Base-by-base conservation (phyloP, 1,140 invertebrate genomes). In the Pseudomyrmex concolor region DNA sequence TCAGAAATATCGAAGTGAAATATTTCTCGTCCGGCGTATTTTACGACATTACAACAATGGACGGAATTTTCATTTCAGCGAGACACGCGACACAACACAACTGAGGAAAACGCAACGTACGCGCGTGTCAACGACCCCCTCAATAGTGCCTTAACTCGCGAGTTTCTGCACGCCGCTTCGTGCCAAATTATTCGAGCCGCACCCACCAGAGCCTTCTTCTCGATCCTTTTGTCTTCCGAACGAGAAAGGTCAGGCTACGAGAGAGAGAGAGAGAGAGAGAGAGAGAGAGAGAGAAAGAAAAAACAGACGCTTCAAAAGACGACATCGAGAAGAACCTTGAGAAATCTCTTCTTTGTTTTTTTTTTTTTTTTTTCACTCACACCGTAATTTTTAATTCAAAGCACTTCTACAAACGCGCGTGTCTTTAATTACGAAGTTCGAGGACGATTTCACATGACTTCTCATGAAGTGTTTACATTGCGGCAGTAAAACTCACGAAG, bases 131-230 rank as follows among this genome's bases (percentile, higher is more conserved):
- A 87, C 67, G 86, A 87, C 85, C 85, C 9, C 50, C 12, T 55
- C 51, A 25, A 51, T 48, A 22, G 76, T 17, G 63, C 19, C 22
- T 80, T 43, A 34, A 71, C 17, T n/a, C 63, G 45, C 57, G 66
- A 34, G 54, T 85, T 77, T 48, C 71, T 62, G 54, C 70, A 48
- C 50, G 50, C 12, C 15, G 45, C 68, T 57, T 73, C 83, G 86
- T 86, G 84, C 88, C 84, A 86, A 86, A 89, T 84, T 84, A 83
- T 89, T 85, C 82, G 84, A 60, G 70, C 85, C 84, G 84, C 85
- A 71, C 85, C 84, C 84, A 86, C 43, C 22, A 62, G 48, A 48
- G 55, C 71, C 77, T 51, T 86, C 64, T 64, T 74, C 67, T 66
- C 19, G 70, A 57, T 63, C 70, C 63, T 82, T 82, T 70, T 76